Percentiles rank a stretch among this genome's conserved stretches.
phyloP scores from a whole-genome alignment of 1,140 invertebrate genomes.

The Dinothrombium tinctorium region DNA sequence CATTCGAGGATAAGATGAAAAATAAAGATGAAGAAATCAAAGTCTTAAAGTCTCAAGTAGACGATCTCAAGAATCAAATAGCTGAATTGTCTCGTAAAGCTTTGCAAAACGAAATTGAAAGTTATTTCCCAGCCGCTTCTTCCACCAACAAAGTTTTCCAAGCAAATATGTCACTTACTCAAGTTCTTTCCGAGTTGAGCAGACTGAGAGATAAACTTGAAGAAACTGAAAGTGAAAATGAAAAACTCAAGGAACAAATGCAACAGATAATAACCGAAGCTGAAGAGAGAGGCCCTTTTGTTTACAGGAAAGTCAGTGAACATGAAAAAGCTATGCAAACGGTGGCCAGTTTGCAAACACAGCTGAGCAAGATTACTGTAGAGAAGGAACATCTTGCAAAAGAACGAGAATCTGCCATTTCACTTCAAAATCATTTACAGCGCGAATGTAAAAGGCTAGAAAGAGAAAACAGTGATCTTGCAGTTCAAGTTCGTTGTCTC shows the following conservation, averaged over 20 bases:
- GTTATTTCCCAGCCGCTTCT: slow-evolving; percentile 58
- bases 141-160: slow-evolving; percentile 52
- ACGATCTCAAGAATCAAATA: slow-evolving; percentile 52
- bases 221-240: slow-evolving; percentile 49
- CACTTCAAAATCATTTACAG: slow-evolving; percentile 35
- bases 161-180: slow-evolving; percentile 60
- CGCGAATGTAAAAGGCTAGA: slow-evolving; percentile 53
- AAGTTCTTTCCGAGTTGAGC: slow-evolving; percentile 65
- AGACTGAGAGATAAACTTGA: slow-evolving; percentile 44
- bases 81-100: slow-evolving; percentile 39
- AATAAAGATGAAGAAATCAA: slow-evolving; percentile 43
- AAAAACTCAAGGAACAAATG: slow-evolving; percentile 46
- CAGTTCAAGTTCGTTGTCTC: slow-evolving; percentile 48
- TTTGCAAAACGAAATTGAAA: slow-evolving; percentile 46
- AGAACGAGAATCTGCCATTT: slow-evolving; percentile 39
- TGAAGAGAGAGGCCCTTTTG: slow-evolving; percentile 53
- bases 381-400: slow-evolving; percentile 44
- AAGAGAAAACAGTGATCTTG: slow-evolving; percentile 43
- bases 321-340: slow-evolving; percentile 44
- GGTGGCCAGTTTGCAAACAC: slow-evolving; percentile 38
- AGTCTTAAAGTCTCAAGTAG: slow-evolving; percentile 45
- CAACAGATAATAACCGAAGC: slow-evolving; percentile 47
- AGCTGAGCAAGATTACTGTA: slow-evolving; percentile 47
- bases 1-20: slow-evolving; percentile 29
- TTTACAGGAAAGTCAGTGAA: slow-evolving; percentile 52